These are phyloP conservation scores for Neopipo cinnamomea DNA, from an alignment of 2,113 vertebrate genomes.

Conservation along the genomic window DNA sequence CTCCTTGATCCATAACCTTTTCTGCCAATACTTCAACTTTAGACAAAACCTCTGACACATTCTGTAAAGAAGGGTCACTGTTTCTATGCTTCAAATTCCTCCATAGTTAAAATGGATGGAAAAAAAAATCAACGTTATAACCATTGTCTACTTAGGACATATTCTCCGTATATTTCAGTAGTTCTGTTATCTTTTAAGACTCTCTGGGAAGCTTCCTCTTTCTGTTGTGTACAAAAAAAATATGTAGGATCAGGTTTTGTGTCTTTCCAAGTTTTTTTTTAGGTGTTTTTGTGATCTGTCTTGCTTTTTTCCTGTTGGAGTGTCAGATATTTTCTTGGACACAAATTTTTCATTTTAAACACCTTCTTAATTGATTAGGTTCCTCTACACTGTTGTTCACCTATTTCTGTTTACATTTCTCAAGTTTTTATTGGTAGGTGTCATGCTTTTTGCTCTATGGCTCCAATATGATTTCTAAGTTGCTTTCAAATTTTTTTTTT, in stretches of 20 bases:
- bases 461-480: neutral
- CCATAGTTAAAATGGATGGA: neutral
- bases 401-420: neutral
- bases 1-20: constrained; percentile 1
- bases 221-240: neutral
- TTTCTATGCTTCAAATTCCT: neutral
- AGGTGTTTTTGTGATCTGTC: neutral
- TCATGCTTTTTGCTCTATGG: neutral
- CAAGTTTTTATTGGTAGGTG: neutral
- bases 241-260: neutral
- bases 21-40: neutral
- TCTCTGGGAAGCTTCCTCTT: neutral
- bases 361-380: neutral
- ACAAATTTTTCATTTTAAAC: neutral
- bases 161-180: neutral
- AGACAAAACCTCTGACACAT: neutral
- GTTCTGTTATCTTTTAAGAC: neutral
- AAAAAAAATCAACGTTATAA: neutral
- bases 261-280: neutral
- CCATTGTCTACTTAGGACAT: neutral
- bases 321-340: neutral
- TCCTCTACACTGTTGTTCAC: neutral
- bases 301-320: neutral
- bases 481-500: neutral
- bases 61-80: neutral